A percentile compares a stretch with the other conserved stretches of the same genome.
Conservation (phyloP, 2,888 invertebrate genomes). For the Paralinhomoeus sp. region DNA sequence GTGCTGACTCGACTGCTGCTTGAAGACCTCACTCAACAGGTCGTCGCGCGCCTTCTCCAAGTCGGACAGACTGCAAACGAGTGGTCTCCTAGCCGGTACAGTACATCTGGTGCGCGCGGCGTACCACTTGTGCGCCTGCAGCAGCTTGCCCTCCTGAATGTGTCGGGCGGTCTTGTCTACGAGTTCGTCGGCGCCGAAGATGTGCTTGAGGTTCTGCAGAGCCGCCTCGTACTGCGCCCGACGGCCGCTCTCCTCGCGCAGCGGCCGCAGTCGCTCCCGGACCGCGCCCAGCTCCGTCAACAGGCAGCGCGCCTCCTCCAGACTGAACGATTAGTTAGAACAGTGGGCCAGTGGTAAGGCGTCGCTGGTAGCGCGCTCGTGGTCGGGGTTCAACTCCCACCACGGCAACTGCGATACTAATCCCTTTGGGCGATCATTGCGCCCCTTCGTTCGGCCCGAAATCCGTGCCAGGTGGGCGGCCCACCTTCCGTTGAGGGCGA, state of each 20-base stretch:
- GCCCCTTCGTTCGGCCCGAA: too few relatives aligned
- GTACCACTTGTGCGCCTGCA: conserved; percentile 64
- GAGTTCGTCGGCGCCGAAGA: conserved; percentile 87
- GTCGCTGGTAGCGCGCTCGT: too few relatives aligned
- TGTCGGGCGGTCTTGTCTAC: conserved; percentile 76
- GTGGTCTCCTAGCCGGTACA: neutral
- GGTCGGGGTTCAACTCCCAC: too few relatives aligned
- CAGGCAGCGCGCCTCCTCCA: conserved; percentile 50
- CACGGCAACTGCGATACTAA: too few relatives aligned
- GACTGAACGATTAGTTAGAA: too few relatives aligned
- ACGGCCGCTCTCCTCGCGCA: conserved; percentile 70
- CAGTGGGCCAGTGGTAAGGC: too few relatives aligned
- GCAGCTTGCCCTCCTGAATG: conserved; percentile 75
- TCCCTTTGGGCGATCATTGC: too few relatives aligned
- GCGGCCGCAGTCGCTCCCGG: conserved; percentile 53
- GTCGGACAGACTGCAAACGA: conserved; percentile 55
- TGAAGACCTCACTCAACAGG: conserved; percentile 70
- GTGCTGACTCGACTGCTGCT: conserved; percentile 48
- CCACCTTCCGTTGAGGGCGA: too few relatives aligned
- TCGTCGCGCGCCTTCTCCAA: conserved; percentile 90
- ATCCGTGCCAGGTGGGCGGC: too few relatives aligned
- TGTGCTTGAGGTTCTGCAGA: conserved; percentile 87
- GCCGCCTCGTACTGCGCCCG: conserved; percentile 91
- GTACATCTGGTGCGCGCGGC: too few relatives aligned
- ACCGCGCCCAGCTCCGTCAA: conserved; percentile 54